These are phyloP conservation scores for Himalopsyche phryganea DNA, from an alignment of 1,140 invertebrate species.

Conservation along the genomic window DNA sequence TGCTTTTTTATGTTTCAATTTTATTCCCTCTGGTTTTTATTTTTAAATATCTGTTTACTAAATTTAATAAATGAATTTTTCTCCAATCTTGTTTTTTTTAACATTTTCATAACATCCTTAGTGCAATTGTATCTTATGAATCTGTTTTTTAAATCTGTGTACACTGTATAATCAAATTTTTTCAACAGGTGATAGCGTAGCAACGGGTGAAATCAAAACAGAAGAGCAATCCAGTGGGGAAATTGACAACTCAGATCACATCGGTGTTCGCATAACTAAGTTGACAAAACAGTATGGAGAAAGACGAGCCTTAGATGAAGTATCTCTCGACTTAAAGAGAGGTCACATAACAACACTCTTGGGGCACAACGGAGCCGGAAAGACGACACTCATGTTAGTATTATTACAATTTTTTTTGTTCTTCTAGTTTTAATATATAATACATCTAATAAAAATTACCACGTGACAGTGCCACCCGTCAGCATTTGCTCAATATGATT, in stretches of 20 bases:
- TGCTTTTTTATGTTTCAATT: too few relatives aligned
- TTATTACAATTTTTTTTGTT: constrained; percentile 1
- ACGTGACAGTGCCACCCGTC: too few relatives aligned
- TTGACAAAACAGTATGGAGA: constrained; percentile 42
- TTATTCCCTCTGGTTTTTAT: too few relatives aligned
- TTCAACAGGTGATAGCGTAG: neutral
- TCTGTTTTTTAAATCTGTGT: too few relatives aligned
- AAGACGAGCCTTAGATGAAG: constrained; percentile 60
- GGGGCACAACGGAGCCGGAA: constrained; percentile 82
- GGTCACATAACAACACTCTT: constrained; percentile 70
- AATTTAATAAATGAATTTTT: too few relatives aligned
- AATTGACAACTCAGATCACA: constrained; percentile 38
- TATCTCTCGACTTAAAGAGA: constrained; percentile 66
- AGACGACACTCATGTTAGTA: constrained; percentile 75
- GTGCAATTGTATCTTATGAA: too few relatives aligned
- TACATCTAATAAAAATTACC: too few relatives aligned
- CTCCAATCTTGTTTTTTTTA: too few relatives aligned
- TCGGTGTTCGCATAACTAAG: constrained; percentile 45
- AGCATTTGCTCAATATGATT: too few relatives aligned
- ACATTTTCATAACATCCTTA: too few relatives aligned
- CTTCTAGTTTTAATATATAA: too few relatives aligned
- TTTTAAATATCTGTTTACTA: too few relatives aligned
- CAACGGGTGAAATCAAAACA: neutral
- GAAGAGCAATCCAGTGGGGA: neutral
- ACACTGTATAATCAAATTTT: neutral